A percentile compares a stretch with the other conserved stretches of the same genome.
Evolutionary conservation across 2,888 invertebrate genomes (phyloP).

Genomic region (Latrodectus elegans): DNA sequence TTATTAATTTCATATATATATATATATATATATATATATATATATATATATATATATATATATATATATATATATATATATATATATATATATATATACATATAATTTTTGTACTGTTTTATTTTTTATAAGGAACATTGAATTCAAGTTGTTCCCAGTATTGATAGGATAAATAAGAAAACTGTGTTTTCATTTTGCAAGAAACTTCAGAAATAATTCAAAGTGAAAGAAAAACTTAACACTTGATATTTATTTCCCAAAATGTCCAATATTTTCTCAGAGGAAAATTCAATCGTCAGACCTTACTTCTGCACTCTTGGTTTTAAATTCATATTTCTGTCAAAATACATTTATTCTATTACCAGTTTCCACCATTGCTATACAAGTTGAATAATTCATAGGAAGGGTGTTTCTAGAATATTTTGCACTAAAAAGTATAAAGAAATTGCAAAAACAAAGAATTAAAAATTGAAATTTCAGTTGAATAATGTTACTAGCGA

Average conservation of each 20-base stretch:
- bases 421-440: neutral
- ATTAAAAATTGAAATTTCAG: neutral
- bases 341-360: constrained; percentile 33
- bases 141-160: neutral
- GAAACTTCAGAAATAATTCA: neutral
- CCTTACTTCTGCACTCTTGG: neutral
- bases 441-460: neutral
- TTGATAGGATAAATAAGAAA: neutral
- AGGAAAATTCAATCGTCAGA: neutral
- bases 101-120: no score
- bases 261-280: neutral
- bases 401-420: neutral
- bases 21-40: no score
- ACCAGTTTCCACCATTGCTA: constrained; percentile 12
- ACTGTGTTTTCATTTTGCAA: neutral
- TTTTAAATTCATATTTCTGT: constrained; percentile 21
- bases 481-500: neutral
- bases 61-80: no score
- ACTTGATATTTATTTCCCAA: neutral
- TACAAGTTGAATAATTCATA: constrained; percentile 29
- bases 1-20: no score
- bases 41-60: no score
- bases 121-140: neutral
- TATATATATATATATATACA: no score
- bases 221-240: neutral